Base-by-base conservation (phyloP, 2,797 vertebrate genomes). In the Leptatherina wallacei region DNA sequence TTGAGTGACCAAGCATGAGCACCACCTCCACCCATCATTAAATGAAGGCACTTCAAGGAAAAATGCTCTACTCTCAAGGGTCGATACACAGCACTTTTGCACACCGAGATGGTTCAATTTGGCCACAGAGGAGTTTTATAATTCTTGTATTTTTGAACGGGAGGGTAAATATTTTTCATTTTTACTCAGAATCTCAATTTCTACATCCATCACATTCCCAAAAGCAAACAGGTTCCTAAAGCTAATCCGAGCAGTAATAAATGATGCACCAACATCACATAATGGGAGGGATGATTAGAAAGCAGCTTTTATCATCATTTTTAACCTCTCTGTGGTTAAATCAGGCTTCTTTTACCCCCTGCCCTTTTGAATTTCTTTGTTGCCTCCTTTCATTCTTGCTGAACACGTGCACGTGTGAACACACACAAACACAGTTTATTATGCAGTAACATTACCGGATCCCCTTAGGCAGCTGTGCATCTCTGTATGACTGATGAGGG, bases 401-500 rank as follows among this genome's bases (percentile, higher is more conserved):
- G 40, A 75, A 82, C 75, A 81, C 65, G 62, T 63, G 67, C 72
- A 47, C 33, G 35, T 30, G 44, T 20, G 3, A 55, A 24, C 75
- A 65, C 73, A 78, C 87, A 88, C 83, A 88, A 65, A 83, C 82
- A 87, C 76, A 81, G 82, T 88, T 89, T 94, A 91, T 94, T 93
- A 93, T 93, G 91, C 93, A 92, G 91, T 92, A 92, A 92, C 92
- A 92, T 93, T 91, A 92, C 84, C 87, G 87, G 89, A 91, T 87
- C 90, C 92, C 93, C 90, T 88, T 89, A 92, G 93, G 94, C 94
- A 95, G 93, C 88, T 94, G 93, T 93, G 94, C 91, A 94, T 94
- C 93, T 93, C 91, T 85, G 89, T 93, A 93, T 94, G 94, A 95
- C 92, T 95, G 93, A 95, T 95, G 94, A 95, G 93, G 92, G 94